Conservation (phyloP, 2,797 vertebrate genomes). For the Danionella dracula region DNA sequence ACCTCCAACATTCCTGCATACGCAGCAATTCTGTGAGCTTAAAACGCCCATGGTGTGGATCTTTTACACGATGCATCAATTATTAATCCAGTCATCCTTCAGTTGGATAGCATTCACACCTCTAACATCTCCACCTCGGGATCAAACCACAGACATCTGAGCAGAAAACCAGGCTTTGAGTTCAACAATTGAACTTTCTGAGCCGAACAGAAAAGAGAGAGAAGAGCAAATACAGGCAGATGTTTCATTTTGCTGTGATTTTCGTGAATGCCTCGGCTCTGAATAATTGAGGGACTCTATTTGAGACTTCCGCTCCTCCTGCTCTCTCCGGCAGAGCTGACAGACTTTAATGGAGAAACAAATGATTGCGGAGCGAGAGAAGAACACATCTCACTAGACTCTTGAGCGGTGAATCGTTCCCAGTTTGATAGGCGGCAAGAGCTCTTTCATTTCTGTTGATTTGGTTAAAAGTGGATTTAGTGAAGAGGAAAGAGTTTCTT, state of each 20-base stretch:
- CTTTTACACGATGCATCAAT: neutral
- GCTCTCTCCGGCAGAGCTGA: slow-evolving; percentile 47
- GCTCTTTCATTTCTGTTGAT: slow-evolving; percentile 38
- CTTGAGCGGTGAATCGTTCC: slow-evolving; percentile 36
- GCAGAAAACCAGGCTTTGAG: no score
- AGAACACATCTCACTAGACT: slow-evolving; percentile 20
- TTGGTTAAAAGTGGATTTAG: slow-evolving; percentile 40
- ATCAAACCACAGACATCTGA: no score
- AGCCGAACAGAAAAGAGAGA: neutral
- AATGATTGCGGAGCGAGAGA: slow-evolving; percentile 52
- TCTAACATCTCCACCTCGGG: no score
- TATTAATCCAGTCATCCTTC: neutral
- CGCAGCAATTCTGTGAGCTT: neutral
- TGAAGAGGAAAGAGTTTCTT: no score
- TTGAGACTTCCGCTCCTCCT: slow-evolving; percentile 48
- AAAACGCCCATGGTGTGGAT: neutral
- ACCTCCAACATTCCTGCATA: neutral
- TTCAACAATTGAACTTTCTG: neutral
- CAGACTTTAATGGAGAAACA: slow-evolving; percentile 56
- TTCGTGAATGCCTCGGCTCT: slow-evolving; percentile 37
- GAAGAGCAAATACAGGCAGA: neutral
- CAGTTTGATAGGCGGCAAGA: slow-evolving; percentile 44
- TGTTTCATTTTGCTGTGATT: slow-evolving; percentile 20
- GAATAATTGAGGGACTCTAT: slow-evolving; percentile 45
- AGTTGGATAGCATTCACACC: no score